Evolutionary conservation across 2,797 vertebrate species (phyloP).

Genomic region (Onychomys leucogaster): DNA sequence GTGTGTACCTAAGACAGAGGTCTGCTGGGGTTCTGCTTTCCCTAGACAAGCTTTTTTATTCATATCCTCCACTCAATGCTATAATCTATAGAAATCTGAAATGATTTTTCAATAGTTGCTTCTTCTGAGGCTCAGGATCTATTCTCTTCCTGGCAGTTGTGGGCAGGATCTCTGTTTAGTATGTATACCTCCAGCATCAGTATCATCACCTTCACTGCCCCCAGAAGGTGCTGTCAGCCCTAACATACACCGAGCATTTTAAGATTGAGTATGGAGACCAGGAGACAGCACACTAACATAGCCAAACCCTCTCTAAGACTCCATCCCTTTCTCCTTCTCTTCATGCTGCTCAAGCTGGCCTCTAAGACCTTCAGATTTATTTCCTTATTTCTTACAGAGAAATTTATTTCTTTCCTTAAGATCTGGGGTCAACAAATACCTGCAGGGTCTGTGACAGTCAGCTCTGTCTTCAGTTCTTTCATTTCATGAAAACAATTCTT

Average conservation of each 20-base stretch:
- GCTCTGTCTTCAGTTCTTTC: background rate
- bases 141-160: background rate
- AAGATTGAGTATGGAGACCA: background rate
- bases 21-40: background rate
- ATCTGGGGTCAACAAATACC: background rate
- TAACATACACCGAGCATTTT: background rate
- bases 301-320: background rate
- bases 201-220: background rate
- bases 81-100: background rate
- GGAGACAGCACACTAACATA: background rate
- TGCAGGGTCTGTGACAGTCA: background rate
- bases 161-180: background rate
- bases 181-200: background rate
- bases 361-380: background rate
- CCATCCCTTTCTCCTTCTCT: background rate
- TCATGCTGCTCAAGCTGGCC: background rate
- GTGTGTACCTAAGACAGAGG: background rate
- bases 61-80: background rate
- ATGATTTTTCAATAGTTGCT: background rate
- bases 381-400: background rate
- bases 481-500: conserved; percentile 15
- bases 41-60: background rate
- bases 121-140: background rate
- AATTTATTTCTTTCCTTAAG: background rate
- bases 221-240: background rate